phyloP scores from a whole-genome alignment of 2,888 invertebrate species.

The Ommatoiulus sabulosus region DNA sequence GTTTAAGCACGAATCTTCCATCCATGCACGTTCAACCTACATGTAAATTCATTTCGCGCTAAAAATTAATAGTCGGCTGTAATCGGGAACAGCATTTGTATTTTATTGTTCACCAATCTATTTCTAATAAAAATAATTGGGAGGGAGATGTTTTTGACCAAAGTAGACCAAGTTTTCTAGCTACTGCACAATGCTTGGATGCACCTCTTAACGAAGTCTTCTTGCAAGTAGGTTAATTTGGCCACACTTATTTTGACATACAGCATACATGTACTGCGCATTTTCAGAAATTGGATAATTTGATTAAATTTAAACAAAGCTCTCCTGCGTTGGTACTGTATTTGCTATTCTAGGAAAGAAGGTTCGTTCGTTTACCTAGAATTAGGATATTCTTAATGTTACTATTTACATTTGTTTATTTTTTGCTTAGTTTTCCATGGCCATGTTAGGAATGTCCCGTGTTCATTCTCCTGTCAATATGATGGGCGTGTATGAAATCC shows the following conservation, averaged over 20 bases:
- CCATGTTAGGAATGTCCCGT: too few species aligned
- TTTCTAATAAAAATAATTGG: neutral
- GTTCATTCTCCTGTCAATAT: too few species aligned
- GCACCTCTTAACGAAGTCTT: neutral
- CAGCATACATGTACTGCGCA: too few species aligned
- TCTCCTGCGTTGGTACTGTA: neutral
- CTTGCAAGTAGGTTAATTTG: neutral
- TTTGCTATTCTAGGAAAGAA: neutral
- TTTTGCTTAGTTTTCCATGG: too few species aligned
- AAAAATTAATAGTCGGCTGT: neutral
- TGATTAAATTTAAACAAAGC: too few species aligned
- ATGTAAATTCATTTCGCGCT: neutral
- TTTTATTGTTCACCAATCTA: neutral
- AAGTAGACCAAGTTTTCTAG: neutral
- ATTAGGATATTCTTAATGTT: too few species aligned
- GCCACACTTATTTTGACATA: too few species aligned
- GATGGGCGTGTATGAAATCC: too few species aligned
- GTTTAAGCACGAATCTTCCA: too few species aligned
- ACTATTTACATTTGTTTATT: too few species aligned
- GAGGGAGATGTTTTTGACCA: neutral
- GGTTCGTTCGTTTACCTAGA: too few species aligned
- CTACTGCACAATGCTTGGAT: neutral
- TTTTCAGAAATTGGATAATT: neutral
- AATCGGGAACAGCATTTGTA: neutral
- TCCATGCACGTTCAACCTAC: neutral